Conservation (phyloP, 2,113 vertebrate species). For the Thermophis baileyi region DNA sequence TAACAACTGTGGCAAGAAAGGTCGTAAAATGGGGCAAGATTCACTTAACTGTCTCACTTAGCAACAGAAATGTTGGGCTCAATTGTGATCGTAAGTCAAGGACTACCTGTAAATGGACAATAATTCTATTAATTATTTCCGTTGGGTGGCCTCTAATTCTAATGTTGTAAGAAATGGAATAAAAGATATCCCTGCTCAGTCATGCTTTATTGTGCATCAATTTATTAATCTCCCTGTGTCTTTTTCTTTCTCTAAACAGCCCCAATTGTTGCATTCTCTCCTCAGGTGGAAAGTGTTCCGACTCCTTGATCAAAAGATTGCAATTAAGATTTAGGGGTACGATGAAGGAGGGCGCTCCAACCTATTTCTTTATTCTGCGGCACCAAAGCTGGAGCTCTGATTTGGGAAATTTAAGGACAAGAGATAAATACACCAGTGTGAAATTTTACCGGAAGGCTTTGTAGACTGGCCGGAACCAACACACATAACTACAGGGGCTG, state of each 20-base stretch:
- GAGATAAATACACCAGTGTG: neutral
- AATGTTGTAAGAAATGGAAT: neutral
- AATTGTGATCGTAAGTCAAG: neutral
- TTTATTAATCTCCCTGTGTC: neutral
- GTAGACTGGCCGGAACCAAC: conserved; percentile 93
- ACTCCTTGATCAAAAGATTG: neutral
- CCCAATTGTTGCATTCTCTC: neutral
- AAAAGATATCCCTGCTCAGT: neutral
- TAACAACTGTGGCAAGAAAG: neutral
- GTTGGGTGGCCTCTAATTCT: neutral
- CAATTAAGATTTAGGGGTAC: neutral
- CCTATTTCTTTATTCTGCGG: neutral
- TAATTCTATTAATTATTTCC: neutral
- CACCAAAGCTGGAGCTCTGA: neutral
- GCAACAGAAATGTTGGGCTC: neutral
- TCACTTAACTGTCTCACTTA: neutral
- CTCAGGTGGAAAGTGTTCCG: neutral
- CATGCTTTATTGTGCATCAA: neutral
- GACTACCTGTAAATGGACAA: neutral
- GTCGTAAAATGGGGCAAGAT: neutral
- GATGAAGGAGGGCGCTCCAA: neutral
- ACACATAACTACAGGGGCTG: conserved; percentile 86
- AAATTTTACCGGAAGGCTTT: conserved; percentile 89
- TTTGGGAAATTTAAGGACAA: neutral
- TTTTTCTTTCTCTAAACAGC: neutral